These are phyloP conservation scores for Nebria ingens DNA, from an alignment of 1,140 invertebrate species.

Conservation along the genomic window DNA sequence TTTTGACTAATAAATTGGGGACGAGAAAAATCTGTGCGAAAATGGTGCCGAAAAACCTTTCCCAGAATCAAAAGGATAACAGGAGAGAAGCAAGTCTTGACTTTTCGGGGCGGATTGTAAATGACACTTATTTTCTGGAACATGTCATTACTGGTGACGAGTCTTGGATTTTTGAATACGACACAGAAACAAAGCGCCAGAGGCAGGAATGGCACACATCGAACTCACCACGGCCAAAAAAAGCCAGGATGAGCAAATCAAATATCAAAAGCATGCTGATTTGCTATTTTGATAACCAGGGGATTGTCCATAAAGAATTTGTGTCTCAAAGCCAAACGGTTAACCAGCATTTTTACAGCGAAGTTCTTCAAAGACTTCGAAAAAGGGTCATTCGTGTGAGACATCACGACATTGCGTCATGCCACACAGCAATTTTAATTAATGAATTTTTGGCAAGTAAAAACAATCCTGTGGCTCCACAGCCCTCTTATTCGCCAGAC, in stretches of 20 bases:
- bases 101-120: slow-evolving; percentile 19
- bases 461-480: too few relatives aligned
- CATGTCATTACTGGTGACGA: slow-evolving; percentile 27
- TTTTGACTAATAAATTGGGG: slow-evolving; percentile 20
- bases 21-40: slow-evolving; percentile 14
- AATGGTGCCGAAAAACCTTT: slow-evolving; percentile 17
- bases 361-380: too few relatives aligned
- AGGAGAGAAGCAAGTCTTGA: slow-evolving; percentile 7
- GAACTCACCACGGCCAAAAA: slow-evolving; percentile 18
- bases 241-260: slow-evolving; percentile 20
- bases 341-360: too few relatives aligned
- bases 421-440: too few relatives aligned
- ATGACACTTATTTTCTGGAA: slow-evolving; percentile 23
- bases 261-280: slow-evolving; percentile 23
- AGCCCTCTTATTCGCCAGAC: too few relatives aligned
- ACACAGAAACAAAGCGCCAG: slow-evolving; percentile 27
- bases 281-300: slow-evolving; percentile 23
- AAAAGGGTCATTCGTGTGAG: too few relatives aligned
- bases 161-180: slow-evolving; percentile 24
- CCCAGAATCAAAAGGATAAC: slow-evolving; percentile 16
- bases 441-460: too few relatives aligned
- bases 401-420: too few relatives aligned
- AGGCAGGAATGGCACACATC: slow-evolving; percentile 19
- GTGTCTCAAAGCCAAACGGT: too few relatives aligned
- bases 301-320: slow-evolving; percentile 25